Percentiles rank a stretch among this genome's conserved stretches.
These are phyloP conservation scores for Caenorhabditis plicata DNA, from an alignment of 2,888 invertebrate genomes.

Conservation along the genomic window DNA sequence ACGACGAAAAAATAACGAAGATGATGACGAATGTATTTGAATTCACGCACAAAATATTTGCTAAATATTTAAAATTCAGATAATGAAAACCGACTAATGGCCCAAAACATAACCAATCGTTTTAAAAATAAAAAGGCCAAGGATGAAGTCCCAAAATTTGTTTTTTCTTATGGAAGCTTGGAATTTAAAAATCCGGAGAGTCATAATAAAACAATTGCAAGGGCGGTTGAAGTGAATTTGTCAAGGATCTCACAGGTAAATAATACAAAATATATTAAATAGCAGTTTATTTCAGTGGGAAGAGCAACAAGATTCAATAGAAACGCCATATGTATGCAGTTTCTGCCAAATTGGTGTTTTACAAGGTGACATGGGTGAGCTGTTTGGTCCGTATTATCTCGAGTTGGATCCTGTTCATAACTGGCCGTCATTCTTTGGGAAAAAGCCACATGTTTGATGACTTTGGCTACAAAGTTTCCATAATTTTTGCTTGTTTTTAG, in stretches of 20 bases:
- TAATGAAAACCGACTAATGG: conserved; percentile 14
- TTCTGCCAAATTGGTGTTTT: conserved; percentile 24
- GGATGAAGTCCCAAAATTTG: conserved; percentile 19
- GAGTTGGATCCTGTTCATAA: conserved; percentile 8
- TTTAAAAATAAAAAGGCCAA: conserved; percentile 13
- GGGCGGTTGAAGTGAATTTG: conserved; percentile 32
- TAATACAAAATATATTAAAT: not conserved
- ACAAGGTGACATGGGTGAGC: conserved; percentile 21
- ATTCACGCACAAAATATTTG: not conserved
- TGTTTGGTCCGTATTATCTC: conserved; percentile 43
- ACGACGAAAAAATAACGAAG: conserved; percentile 12
- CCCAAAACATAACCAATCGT: conserved; percentile 14
- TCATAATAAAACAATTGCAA: conserved; percentile 25
- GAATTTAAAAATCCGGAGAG: conserved; percentile 30
- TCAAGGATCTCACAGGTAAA: conserved; percentile 36
- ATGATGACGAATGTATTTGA: conserved; percentile 29
- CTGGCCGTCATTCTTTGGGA: conserved; percentile 38
- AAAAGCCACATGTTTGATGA: conserved; percentile 18
- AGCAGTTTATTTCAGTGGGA: conserved; percentile 24
- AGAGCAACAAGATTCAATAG: conserved; percentile 13
- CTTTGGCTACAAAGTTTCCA: not conserved
- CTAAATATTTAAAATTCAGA: conserved; percentile 10
- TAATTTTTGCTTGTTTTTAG: not conserved
- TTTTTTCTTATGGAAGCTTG: conserved; percentile 12
- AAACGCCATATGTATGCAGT: conserved; percentile 23